These are phyloP conservation scores for Actinopyga echinites DNA, from an alignment of 53 echinoderm and acorn worm genomes.

Conservation along the genomic window DNA sequence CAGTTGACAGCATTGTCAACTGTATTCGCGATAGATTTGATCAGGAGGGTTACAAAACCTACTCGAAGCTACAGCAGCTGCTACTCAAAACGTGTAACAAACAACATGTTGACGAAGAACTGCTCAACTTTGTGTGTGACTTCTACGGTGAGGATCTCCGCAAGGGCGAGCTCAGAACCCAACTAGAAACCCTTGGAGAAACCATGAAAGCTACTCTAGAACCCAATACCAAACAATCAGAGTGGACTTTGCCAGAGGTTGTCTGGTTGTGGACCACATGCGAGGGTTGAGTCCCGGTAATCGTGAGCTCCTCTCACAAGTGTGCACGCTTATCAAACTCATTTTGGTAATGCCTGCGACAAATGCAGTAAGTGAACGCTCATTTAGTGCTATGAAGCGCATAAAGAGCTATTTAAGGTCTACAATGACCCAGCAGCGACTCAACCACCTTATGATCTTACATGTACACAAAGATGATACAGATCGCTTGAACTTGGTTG, in stretches of 20 bases:
- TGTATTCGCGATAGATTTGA: constrained; percentile 44
- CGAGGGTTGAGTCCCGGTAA: constrained; percentile 18
- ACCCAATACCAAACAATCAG: constrained; percentile 13
- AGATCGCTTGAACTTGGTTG: constrained; percentile 39
- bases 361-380: constrained; percentile 47
- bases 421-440: constrained; percentile 55
- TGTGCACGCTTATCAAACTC: constrained; percentile 26
- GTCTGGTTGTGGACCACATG: constrained; percentile 27
- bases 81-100: constrained; percentile 28
- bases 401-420: constrained; percentile 44
- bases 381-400: constrained; percentile 38
- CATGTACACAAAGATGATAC: constrained; percentile 45
- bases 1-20: constrained; percentile 37
- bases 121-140: constrained; percentile 35
- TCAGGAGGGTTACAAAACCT: constrained; percentile 16
- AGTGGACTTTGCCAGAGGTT: constrained; percentile 22
- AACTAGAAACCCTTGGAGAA: constrained; percentile 27
- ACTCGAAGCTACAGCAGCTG: constrained; percentile 24
- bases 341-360: constrained; percentile 52
- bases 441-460: constrained; percentile 52
- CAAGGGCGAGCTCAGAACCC: constrained; percentile 27
- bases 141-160: constrained; percentile 28
- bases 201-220: neutral
- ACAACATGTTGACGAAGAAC: constrained; percentile 15
- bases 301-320: constrained; percentile 22